Base-by-base conservation (phyloP, 2,113 vertebrate species). In the Lamprologus ornatipinnis region DNA sequence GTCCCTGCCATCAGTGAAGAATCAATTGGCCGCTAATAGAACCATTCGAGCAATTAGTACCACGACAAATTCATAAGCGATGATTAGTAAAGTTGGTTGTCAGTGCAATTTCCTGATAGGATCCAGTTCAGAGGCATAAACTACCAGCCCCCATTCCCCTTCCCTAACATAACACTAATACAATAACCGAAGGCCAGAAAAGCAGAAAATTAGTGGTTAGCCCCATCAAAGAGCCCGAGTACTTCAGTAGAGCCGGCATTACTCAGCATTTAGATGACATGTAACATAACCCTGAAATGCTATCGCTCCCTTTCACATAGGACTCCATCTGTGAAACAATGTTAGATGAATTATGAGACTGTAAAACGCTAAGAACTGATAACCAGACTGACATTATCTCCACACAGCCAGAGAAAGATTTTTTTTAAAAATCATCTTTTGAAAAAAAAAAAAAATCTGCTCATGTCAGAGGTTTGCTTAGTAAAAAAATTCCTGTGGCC, bases 11-110 rank as follows among this genome's bases (percentile, higher is more conserved):
- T 89, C 85, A 91, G 90, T n/a, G 57, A 88, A 53, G 80, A 95
- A 93, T 94, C 92, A 91, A 93, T 90, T 93, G 88, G 42, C 51
- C 28, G 5, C 89, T 89, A 94, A 94, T 94, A 49, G 63, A 93
- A 80, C 87, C 89, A 55, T 87, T 89, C 54, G 70, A 42, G 85
- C 88, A 94, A 95, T 95, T 94, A 92, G 88, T 21, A 88, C 79
- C 87, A 31, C 84, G 92, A 93, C 92, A 73, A 94, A 96, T 93
- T 83, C 51, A 91, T 85, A 87, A 87, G 86, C 10, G 14, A 80
- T 82, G 54, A 94, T 94, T 91, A 90, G 87, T 88, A 57, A 19
- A 19, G 65, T 40, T 89, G 82, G 85, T 70, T 85, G 85, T 91
- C 89, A 23, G 3, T 79, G 40, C 78, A 84, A 90, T 90, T 91